phyloP scores from a whole-genome alignment of 2,888 invertebrate species.

The Meloe dianella region DNA sequence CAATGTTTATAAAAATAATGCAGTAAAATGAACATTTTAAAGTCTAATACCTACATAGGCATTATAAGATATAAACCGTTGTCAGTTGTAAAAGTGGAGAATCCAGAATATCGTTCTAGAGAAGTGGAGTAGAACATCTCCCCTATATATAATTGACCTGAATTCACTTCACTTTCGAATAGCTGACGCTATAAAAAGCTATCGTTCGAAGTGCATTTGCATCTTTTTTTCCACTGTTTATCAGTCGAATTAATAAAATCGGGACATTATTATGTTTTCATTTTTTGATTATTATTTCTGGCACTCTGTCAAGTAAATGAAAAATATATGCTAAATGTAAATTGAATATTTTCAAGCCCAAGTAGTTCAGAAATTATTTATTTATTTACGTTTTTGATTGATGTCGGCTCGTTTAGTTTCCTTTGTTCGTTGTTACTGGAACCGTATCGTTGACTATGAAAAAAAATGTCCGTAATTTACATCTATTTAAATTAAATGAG shows the following conservation, averaged over 20 bases:
- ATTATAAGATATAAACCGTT: slow-evolving; percentile 58
- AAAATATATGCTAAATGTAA: slow-evolving; percentile 15
- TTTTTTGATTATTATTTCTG: slow-evolving; percentile 25
- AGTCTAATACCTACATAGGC: slow-evolving; percentile 57
- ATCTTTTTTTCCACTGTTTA: slow-evolving; percentile 4
- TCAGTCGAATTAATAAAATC: neutral
- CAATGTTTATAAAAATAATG: slow-evolving; percentile 61
- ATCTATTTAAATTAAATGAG: slow-evolving; percentile 43
- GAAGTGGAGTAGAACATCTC: slow-evolving; percentile 17
- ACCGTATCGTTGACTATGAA: slow-evolving; percentile 25
- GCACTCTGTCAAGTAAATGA: slow-evolving; percentile 11
- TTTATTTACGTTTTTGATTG: slow-evolving; percentile 24
- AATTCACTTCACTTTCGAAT: slow-evolving; percentile 5
- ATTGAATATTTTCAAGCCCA: slow-evolving; percentile 17
- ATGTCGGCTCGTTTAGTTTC: slow-evolving; percentile 25
- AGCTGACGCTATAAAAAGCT: slow-evolving; percentile 4
- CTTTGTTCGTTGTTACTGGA: slow-evolving; percentile 25
- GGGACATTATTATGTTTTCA: slow-evolving; percentile 14
- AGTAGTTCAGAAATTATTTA: slow-evolving; percentile 22
- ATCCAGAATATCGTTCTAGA: slow-evolving; percentile 27
- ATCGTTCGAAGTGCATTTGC: neutral
- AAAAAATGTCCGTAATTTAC: slow-evolving; percentile 42
- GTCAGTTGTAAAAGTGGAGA: slow-evolving; percentile 56
- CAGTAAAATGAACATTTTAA: slow-evolving; percentile 60
- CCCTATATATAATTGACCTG: slow-evolving; percentile 11